Percentiles rank a stretch among this genome's conserved stretches.
Conservation (phyloP, 2,113 vertebrate species). For the Catharus bicknelli region DNA sequence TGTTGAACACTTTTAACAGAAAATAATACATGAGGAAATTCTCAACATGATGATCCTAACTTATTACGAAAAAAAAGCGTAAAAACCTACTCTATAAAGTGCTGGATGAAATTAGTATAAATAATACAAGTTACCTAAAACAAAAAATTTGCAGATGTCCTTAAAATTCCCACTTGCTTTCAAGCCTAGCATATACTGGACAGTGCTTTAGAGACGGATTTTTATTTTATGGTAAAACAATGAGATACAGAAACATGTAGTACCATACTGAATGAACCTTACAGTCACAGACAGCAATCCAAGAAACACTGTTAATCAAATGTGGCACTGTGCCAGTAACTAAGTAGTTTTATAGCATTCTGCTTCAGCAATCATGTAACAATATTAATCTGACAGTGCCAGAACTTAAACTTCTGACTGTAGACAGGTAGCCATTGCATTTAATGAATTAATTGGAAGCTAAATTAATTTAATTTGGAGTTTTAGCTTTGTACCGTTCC, state of each 20-base stretch:
- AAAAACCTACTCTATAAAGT: neutral
- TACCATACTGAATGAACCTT: neutral
- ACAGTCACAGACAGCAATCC: neutral
- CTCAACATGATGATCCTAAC: neutral
- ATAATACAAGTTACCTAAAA: neutral
- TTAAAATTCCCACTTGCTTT: neutral
- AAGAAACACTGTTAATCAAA: neutral
- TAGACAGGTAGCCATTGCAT: neutral
- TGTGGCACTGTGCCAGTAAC: neutral
- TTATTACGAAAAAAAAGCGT: fast-evolving
- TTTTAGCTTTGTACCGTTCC: neutral
- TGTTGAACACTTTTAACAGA: neutral
- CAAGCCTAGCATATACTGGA: neutral
- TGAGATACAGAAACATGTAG: neutral
- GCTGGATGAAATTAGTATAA: neutral
- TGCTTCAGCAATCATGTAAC: neutral
- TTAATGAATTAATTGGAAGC: neutral
- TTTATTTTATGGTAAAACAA: neutral
- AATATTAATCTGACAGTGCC: neutral
- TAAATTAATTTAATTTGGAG: neutral
- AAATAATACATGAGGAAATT: neutral
- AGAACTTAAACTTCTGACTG: neutral
- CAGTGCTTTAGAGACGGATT: neutral
- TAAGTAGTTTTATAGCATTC: neutral
- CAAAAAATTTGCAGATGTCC: neutral